phyloP scores from a whole-genome alignment of 2,797 vertebrate species.

The Gambelia wislizenii region DNA sequence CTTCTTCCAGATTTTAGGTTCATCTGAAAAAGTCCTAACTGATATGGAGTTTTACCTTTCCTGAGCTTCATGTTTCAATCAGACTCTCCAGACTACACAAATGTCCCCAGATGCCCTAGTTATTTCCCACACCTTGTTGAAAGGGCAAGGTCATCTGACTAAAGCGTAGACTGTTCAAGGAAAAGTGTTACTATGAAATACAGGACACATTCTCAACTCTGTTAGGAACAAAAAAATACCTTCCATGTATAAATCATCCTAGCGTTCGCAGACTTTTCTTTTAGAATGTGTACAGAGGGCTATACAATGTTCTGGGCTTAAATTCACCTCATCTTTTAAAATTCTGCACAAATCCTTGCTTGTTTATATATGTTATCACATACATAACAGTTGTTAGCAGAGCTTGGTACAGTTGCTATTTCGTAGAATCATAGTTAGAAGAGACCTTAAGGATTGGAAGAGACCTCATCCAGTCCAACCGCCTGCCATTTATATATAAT shows the following conservation, averaged over 20 bases:
- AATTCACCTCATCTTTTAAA: not conserved
- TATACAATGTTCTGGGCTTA: not conserved
- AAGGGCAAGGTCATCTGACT: not conserved
- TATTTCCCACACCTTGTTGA: not conserved
- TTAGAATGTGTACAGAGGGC: not conserved
- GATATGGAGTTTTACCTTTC: not conserved
- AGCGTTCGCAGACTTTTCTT: not conserved
- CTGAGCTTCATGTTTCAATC: not conserved
- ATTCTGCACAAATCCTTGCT: not conserved
- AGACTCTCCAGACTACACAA: not conserved
- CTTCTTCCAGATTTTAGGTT: no score
- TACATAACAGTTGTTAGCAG: rapidly evolving
- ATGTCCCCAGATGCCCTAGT: not conserved
- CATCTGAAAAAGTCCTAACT: no score
- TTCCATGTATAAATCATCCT: not conserved
- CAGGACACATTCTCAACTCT: not conserved
- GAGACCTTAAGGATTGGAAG: no score
- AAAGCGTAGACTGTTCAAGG: not conserved
- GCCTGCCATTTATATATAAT: no score
- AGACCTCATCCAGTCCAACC: no score
- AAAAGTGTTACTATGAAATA: not conserved
- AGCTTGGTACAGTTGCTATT: no score
- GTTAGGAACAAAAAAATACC: not conserved
- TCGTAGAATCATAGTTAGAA: no score
- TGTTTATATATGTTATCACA: not conserved